Evolutionary conservation across 2,888 invertebrate genomes (phyloP).

Genomic region (Eupelmus urozonus): DNA sequence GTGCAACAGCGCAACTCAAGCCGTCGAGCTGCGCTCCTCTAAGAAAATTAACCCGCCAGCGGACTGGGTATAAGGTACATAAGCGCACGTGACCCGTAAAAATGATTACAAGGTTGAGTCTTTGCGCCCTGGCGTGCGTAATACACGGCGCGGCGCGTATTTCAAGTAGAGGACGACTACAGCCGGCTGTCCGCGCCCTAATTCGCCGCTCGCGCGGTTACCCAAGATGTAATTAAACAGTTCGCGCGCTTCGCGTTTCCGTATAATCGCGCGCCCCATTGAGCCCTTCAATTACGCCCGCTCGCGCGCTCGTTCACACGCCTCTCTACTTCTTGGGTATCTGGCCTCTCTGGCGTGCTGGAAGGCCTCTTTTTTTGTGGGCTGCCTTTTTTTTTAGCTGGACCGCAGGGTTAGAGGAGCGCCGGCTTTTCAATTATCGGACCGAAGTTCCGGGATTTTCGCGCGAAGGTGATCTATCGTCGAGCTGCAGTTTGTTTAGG

Average conservation of each 20-base stretch:
- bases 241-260: constrained; percentile 27
- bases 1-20: too few species aligned
- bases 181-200: constrained; percentile 2
- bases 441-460: too few species aligned
- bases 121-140: background rate
- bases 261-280: constrained; percentile 30
- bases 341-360: too few species aligned
- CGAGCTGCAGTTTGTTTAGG: too few species aligned
- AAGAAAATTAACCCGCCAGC: too few species aligned
- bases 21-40: too few species aligned
- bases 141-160: background rate
- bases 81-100: constrained; percentile 5
- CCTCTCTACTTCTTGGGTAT: background rate
- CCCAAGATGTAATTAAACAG: constrained; percentile 55
- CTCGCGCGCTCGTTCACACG: background rate
- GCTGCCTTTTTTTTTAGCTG: too few species aligned
- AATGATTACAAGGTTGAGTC: constrained; percentile 30
- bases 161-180: constrained; percentile 32
- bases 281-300: constrained; percentile 52
- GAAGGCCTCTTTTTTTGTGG: too few species aligned
- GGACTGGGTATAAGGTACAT: background rate
- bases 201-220: constrained; percentile 54
- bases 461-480: too few species aligned
- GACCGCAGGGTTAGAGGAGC: too few species aligned
- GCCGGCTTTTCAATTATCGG: too few species aligned